These are phyloP conservation scores for Oscheius sp. DNA, from an alignment of 2,888 invertebrate genomes.

Conservation along the genomic window DNA sequence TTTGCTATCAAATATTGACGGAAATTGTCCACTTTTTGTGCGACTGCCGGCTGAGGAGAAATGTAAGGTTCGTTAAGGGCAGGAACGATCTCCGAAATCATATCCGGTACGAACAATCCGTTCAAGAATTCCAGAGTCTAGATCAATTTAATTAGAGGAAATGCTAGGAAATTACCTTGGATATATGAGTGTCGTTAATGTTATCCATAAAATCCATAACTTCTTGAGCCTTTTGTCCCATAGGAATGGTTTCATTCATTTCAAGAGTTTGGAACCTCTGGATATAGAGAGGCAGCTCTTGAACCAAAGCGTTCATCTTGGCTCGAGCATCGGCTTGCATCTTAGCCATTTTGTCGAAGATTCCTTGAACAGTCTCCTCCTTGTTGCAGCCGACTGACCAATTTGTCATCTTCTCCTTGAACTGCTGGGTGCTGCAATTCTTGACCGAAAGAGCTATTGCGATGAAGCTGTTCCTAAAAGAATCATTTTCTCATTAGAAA, in stretches of 20 bases:
- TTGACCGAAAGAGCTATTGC: not conserved
- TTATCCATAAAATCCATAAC: not conserved
- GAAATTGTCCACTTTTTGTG: not conserved
- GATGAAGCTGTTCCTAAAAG: not conserved
- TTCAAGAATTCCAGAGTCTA: slow-evolving; percentile 13
- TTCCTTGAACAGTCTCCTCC: not conserved
- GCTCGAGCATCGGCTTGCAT: not conserved
- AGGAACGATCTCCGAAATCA: not conserved
- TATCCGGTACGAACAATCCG: not conserved
- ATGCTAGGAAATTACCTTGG: not conserved
- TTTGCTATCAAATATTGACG: not conserved
- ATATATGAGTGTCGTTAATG: not conserved
- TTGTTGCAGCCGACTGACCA: slow-evolving; percentile 4
- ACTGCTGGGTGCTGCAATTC: not conserved
- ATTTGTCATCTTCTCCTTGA: not conserved
- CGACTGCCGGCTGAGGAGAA: too few species aligned
- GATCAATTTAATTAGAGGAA: not conserved
- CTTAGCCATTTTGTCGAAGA: not conserved
- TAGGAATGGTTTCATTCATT: not conserved
- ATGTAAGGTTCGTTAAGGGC: not conserved
- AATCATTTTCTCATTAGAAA: not conserved
- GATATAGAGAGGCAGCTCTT: not conserved
- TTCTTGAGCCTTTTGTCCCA: not conserved
- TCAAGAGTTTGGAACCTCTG: not conserved
- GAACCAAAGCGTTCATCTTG: not conserved